Evolutionary conservation across 2,797 vertebrate species (phyloP), one percentile per base, ranked within the genome.

Genomic region (Bovichtus variegatus): DNA sequence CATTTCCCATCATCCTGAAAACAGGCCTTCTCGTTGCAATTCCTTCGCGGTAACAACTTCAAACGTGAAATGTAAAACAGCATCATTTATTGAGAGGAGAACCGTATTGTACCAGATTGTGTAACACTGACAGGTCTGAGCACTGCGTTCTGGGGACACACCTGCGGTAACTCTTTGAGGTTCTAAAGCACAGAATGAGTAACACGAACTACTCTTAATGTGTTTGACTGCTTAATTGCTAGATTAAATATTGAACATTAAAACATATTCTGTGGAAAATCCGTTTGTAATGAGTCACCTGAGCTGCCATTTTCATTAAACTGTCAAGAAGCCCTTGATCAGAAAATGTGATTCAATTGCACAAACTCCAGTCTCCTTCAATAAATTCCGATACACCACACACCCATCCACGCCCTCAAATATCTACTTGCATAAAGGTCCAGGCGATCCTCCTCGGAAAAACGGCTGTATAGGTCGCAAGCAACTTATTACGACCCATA

Each of bases 101-200:
- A 41, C 29, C 1, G 9, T 63, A 54, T 21, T 23, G 9, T 46
- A 9, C 8, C 34, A 38, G 67, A 47, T 87, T 88, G 75, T 8
- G 2, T 70, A 90, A 83, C 51, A 51, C 53, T 0, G 74, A 74
- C 83, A 85, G 69, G 87, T 85, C 73, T 89, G 79, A 86, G 83
- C 81, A 76, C 43, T 10, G 27, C 11, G 19, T 49, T 60, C 15
- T 44, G 31, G 67, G 59, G 78, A 83, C 81, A 92, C 87, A 86
- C 87, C 84, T 88, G 82, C n/a, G 4, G 16, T 53, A 34, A 25
- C 50, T 44, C 25, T 75, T 1, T 21, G 64, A 67, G 8, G 31
- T n/a, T 29, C 41, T 49, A 46, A 67, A 78, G 41, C 31, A 23
- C 12, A 38, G 7, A 31, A 55, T 81, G 71, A 82, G 74, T 73